phyloP scores from a whole-genome alignment of 2,888 invertebrate species.

The Torymus auratus region DNA sequence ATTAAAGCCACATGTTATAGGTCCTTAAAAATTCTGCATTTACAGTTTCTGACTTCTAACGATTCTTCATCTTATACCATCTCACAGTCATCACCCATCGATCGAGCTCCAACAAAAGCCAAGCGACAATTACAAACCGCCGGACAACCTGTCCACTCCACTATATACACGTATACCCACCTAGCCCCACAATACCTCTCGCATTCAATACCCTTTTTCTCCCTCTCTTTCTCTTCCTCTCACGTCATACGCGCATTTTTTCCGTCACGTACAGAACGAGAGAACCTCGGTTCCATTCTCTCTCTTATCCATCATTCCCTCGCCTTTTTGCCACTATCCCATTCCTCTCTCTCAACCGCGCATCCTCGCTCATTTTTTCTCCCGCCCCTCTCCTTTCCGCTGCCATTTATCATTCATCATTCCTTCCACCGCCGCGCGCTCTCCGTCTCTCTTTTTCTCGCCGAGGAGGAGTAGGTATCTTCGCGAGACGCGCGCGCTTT shows the following conservation, averaged over 20 bases:
- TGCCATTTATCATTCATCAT: constrained; percentile 56
- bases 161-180: background rate
- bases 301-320: constrained; percentile 29
- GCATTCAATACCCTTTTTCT: background rate
- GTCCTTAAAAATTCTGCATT: no score
- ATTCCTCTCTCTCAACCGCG: background rate
- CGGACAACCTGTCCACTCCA: no score
- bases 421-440: constrained; percentile 20
- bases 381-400: constrained; percentile 30
- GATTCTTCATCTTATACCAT: no score
- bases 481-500: background rate
- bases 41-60: no score
- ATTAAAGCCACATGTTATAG: no score
- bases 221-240: background rate
- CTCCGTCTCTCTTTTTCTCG: background rate
- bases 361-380: constrained; percentile 50
- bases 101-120: no score
- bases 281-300: no score
- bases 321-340: constrained; percentile 19
- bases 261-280: background rate
- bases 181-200: background rate
- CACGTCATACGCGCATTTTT: constrained; percentile 6
- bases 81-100: no score
- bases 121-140: no score
- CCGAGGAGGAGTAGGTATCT: background rate